Percentiles rank a stretch among this genome's conserved stretches.
These are phyloP conservation scores for Alethe diademata DNA, from an alignment of 2,113 vertebrate genomes.

Conservation along the genomic window DNA sequence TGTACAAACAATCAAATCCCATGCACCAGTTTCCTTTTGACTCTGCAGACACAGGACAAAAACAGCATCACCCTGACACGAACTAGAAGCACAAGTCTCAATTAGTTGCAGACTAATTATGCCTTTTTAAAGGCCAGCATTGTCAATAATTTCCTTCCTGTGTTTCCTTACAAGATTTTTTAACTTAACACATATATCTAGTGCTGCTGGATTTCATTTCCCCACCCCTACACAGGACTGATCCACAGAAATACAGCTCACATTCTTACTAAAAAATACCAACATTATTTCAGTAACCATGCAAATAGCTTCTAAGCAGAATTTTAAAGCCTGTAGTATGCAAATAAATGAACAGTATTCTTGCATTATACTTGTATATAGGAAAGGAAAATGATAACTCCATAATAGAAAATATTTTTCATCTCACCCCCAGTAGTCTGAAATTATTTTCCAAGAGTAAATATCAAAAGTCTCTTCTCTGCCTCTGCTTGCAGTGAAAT, in stretches of 20 bases:
- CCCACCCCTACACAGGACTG: background rate
- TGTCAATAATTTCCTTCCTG: background rate
- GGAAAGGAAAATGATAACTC: background rate
- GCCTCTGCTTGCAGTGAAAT: background rate
- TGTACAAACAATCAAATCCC: background rate
- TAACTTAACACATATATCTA: background rate
- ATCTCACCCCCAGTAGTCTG: background rate
- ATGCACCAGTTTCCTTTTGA: background rate
- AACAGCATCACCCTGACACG: background rate
- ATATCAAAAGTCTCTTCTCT: background rate
- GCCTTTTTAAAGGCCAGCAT: background rate
- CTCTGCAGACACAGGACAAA: background rate
- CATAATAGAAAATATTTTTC: background rate
- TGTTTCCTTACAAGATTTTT: background rate
- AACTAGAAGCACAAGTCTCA: background rate
- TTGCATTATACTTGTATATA: background rate
- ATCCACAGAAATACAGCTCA: background rate
- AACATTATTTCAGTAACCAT: background rate
- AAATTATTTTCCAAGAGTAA: background rate
- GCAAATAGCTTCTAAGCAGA: background rate
- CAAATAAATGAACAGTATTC: background rate
- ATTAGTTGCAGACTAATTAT: background rate
- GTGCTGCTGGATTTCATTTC: background rate
- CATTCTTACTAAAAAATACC: background rate
- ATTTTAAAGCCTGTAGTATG: background rate